Evolutionary conservation across 2,113 vertebrate genomes (phyloP), one percentile per base, ranked within the genome.

Genomic region (Conger conger): DNA sequence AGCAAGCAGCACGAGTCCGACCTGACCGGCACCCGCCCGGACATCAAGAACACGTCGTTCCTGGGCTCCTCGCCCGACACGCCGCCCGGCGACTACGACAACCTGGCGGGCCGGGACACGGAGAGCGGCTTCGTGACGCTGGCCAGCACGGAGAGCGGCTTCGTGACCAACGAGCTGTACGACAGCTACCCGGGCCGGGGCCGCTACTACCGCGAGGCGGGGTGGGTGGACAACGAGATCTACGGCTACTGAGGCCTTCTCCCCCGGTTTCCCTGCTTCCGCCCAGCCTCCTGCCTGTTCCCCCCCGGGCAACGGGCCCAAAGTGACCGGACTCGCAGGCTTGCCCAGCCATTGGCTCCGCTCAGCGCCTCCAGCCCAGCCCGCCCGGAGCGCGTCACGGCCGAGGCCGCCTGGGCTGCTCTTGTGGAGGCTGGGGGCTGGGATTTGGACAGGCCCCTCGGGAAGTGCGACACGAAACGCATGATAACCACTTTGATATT

Each of bases 31-130:
- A 90, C 96, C 4, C 95, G 97, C 15, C 97, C 98, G 0, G 89
- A 95, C 80, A 95, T 95, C 23, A 95, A 96, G 85, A 99, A 98
- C 86, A 97, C 96, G n/a, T 99, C 98, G 6, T 99, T 99, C 90
- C 90, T 96, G 8, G 93, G 89, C 15, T 95, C 95, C 50, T 94
- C 90, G 20, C 95, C 93, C 0, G 93, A 95, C 79, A 93, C 90
- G 0, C 94, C 92, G n/a, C 95, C 86, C 0, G 95, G 94, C 36
- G 97, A 96, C 83, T 95, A 96, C 0, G 95, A 96, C 84, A 96
- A 96, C 54, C 85, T 92, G 17, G 95, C 89, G 0, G 92, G 91
- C 78, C 92, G 94, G 1, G 90, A 95, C 88, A 96, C 96, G 0
- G 96, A 96, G 23, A 96, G 96, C 0, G 96, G 96, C 80, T 96